These are phyloP conservation scores for Cnemophilus loriae DNA, from an alignment of 2,113 vertebrate species.

Conservation along the genomic window DNA sequence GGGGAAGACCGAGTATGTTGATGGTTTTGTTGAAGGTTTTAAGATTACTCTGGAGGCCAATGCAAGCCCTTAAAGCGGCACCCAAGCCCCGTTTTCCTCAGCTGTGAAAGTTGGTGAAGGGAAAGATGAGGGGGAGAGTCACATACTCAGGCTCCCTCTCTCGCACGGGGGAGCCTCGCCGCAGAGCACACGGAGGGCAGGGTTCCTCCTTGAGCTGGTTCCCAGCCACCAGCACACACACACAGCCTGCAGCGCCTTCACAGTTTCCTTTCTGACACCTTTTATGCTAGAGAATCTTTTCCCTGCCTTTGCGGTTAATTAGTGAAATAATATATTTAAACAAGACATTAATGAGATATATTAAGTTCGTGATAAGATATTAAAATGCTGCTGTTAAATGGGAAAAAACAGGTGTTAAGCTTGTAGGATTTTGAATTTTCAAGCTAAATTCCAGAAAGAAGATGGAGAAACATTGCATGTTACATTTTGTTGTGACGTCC, in stretches of 20 bases:
- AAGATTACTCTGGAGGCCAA: background rate
- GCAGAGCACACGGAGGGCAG: background rate
- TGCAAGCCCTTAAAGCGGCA: background rate
- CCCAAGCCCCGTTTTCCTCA: background rate
- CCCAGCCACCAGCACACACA: background rate
- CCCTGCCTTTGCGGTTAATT: background rate
- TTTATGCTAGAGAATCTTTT: background rate
- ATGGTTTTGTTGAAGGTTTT: background rate
- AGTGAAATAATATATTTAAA: background rate
- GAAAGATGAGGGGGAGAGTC: background rate
- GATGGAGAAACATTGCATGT: background rate
- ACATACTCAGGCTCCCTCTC: background rate
- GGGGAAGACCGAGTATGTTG: background rate
- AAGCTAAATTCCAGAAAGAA: background rate
- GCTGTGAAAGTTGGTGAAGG: background rate
- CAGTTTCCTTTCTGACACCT: background rate
- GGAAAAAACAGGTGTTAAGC: background rate
- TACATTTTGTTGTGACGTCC: background rate
- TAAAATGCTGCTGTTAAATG: background rate
- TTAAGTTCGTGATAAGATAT: background rate
- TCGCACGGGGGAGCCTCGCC: background rate
- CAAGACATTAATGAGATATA: background rate
- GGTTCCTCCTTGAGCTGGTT: background rate
- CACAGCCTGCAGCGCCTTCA: fast-evolving
- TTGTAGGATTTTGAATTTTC: background rate